These are phyloP conservation scores for Solenopsis fugax DNA, from an alignment of 1,140 invertebrate species.

Conservation along the genomic window DNA sequence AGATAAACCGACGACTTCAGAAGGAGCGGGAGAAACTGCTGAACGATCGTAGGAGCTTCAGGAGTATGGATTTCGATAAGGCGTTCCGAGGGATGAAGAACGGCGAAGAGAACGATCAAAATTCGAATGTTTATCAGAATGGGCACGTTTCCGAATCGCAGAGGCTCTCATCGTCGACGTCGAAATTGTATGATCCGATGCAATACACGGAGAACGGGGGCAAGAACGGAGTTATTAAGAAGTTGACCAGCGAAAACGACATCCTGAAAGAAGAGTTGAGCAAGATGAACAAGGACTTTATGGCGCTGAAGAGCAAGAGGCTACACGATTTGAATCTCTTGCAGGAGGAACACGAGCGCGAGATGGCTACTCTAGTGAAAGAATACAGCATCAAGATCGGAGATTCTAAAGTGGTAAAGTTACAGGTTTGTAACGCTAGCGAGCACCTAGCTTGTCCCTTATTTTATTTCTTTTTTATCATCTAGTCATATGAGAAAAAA, in stretches of 20 bases:
- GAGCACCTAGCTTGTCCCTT: slow-evolving; percentile 18
- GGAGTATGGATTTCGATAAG: slow-evolving; percentile 73
- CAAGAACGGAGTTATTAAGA: slow-evolving; percentile 84
- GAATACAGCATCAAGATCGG: slow-evolving; percentile 85
- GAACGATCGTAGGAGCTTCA: slow-evolving; percentile 80
- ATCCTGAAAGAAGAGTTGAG: slow-evolving; percentile 88
- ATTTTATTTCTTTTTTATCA: slow-evolving; percentile 13
- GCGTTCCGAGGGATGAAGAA: slow-evolving; percentile 80
- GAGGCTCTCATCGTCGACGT: slow-evolving; percentile 83
- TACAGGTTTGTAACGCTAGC: slow-evolving; percentile 81
- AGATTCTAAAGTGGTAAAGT: slow-evolving; percentile 84
- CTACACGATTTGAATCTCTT: slow-evolving; percentile 92
- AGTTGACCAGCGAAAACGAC: slow-evolving; percentile 87
- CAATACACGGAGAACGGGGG: slow-evolving; percentile 85
- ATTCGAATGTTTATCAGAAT: slow-evolving; percentile 85
- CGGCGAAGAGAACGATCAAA: slow-evolving; percentile 82
- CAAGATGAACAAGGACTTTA: slow-evolving; percentile 89
- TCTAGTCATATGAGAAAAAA: not conserved
- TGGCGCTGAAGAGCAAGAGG: slow-evolving; percentile 91
- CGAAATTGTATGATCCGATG: slow-evolving; percentile 85
- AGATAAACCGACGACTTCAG: slow-evolving; percentile 91
- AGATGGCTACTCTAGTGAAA: slow-evolving; percentile 87
- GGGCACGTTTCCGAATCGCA: slow-evolving; percentile 85
- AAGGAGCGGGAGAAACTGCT: slow-evolving; percentile 90
- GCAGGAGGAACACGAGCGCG: slow-evolving; percentile 92